Evolutionary conservation across 2,113 vertebrate genomes (phyloP).

Genomic region (Chrysochloris asiatica): DNA sequence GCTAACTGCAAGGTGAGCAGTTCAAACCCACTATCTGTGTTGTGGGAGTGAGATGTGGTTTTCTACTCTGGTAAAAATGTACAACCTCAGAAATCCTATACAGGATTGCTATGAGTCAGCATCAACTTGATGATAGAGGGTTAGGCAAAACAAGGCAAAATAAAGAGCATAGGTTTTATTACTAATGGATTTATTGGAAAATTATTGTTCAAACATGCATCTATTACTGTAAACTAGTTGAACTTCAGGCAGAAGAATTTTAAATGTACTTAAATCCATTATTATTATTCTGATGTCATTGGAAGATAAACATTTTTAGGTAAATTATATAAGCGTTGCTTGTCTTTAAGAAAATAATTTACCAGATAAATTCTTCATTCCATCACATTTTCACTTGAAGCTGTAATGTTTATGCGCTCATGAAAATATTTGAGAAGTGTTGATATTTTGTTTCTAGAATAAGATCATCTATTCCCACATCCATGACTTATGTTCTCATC

Average conservation of each 20-base stretch:
- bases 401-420: background rate
- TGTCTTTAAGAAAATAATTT: background rate
- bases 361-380: background rate
- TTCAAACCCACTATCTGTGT: too few species aligned
- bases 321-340: background rate
- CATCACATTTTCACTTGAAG: background rate
- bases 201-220: background rate
- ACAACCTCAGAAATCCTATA: too few species aligned
- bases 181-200: background rate
- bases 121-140: too few species aligned
- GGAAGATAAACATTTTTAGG: background rate
- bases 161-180: too few species aligned
- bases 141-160: too few species aligned
- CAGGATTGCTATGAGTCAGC: too few species aligned
- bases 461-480: background rate
- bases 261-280: background rate
- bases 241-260: background rate
- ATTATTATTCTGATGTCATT: background rate
- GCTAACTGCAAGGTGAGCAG: too few species aligned
- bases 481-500: background rate
- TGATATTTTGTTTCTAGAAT: background rate
- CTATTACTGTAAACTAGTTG: background rate
- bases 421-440: slow-evolving; percentile 1
- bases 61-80: too few species aligned
- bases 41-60: too few species aligned